These are phyloP conservation scores for Intoshia linei DNA, from an alignment of 1,140 invertebrate species.

Conservation along the genomic window DNA sequence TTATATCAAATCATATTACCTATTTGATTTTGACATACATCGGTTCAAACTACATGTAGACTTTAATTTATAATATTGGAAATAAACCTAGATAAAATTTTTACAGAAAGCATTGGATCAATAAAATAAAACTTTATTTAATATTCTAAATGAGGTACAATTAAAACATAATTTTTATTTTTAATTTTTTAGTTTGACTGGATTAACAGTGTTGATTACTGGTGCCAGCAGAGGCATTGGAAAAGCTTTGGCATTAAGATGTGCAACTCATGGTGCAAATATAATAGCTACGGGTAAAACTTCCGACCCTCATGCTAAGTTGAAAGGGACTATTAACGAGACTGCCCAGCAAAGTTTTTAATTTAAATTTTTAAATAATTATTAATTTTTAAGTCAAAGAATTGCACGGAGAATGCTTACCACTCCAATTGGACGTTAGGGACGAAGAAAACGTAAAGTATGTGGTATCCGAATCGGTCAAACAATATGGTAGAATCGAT, in stretches of 20 bases:
- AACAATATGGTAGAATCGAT: slow-evolving; percentile 77
- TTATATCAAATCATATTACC: too few species aligned
- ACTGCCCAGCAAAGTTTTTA: slow-evolving; percentile 59
- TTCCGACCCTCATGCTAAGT: slow-evolving; percentile 64
- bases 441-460: slow-evolving; percentile 32
- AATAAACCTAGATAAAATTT: too few species aligned
- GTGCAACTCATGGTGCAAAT: slow-evolving; percentile 46
- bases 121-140: too few species aligned
- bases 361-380: background rate
- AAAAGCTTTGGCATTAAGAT: slow-evolving; percentile 51
- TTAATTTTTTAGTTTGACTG: slow-evolving; percentile 29
- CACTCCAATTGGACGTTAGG: slow-evolving; percentile 67
- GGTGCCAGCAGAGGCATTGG: slow-evolving; percentile 86
- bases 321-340: slow-evolving; percentile 84
- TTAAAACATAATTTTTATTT: background rate
- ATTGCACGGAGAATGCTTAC: slow-evolving; percentile 52
- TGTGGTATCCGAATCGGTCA: slow-evolving; percentile 51
- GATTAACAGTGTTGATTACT: slow-evolving; percentile 63
- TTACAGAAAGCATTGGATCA: too few species aligned
- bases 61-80: too few species aligned
- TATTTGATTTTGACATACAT: too few species aligned
- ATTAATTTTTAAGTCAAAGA: slow-evolving; percentile 9
- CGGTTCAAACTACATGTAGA: too few species aligned
- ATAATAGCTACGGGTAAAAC: slow-evolving; percentile 77
- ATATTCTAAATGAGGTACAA: too few species aligned